Base-by-base conservation (phyloP, 2,797 vertebrate species). In the Enteromius afrohamiltoni region DNA sequence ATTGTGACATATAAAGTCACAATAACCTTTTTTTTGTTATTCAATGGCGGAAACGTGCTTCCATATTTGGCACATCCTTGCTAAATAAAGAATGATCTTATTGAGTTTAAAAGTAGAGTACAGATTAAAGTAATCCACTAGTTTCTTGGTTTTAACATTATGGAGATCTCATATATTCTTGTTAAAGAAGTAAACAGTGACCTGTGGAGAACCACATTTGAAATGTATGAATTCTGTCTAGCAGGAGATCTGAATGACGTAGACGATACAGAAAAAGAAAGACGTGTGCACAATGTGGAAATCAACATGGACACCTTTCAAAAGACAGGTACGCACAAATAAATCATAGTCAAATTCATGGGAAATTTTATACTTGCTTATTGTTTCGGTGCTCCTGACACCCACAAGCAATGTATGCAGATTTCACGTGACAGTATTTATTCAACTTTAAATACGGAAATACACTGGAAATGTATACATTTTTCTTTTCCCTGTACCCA, bases 211-310 rank as follows among this genome's bases (percentile, higher is more conserved):
- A 49, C 13, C 69, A 13, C n/a, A 51, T 34, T 45, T 65, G 11
- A 53, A 37, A 49, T 19, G 21, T 47, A 23, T 65, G 80, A 82
- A 67, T 53, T 82, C 47, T 69, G n/a, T 80, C 26, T 45, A 21
- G 4, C 55, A 65, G 42, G 31, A 49, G 16, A 65, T 3, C 6
- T 16, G 40, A 47, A 81, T 51, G 29, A 51, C 1, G 31, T 13
- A 51, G 60, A 17, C n/a, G 3, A 31, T 13, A 29, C 29, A 37
- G 37, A 37, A 37, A 37, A n/a, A 55, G 71, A 68, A 29, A 21
- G 23, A 26, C 14, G 37, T n/a, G 5, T 23, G 26, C 42, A 29
- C n/a, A n/a, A 55, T 6, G 17, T 26, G 49, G 17, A 67, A 2
- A 55, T 73, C 69, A 64, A 73, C 69, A 74, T 40, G 29, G 34